Evolutionary conservation across 2,113 vertebrate species (phyloP).

Genomic region (Spermophilus dauricus): DNA sequence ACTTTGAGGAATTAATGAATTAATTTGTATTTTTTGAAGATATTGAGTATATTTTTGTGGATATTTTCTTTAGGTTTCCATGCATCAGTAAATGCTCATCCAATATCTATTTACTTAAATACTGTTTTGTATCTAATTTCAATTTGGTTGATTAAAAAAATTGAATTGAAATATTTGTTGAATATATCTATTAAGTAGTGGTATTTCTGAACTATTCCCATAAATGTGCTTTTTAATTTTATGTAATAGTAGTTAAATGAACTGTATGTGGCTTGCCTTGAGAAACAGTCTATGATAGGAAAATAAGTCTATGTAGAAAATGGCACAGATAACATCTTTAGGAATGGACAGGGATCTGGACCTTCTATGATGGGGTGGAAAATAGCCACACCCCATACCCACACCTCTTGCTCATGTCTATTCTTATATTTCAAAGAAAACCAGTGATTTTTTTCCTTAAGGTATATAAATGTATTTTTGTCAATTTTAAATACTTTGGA

Average conservation of each 20-base stretch:
- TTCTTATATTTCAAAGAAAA: conserved; percentile 22
- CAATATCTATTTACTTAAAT: neutral
- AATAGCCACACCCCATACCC: neutral
- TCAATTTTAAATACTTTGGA: conserved; percentile 36
- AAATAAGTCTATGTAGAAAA: conserved; percentile 17
- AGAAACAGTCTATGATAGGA: conserved; percentile 31
- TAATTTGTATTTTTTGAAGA: neutral
- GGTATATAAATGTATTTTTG: neutral
- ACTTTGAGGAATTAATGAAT: neutral
- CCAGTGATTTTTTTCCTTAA: neutral
- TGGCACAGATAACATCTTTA: neutral
- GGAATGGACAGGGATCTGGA: neutral
- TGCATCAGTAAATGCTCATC: neutral
- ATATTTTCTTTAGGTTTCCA: conserved; percentile 50
- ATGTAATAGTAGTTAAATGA: neutral
- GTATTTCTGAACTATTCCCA: conserved; percentile 23
- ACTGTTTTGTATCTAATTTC: neutral
- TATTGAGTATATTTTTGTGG: neutral
- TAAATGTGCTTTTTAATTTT: conserved; percentile 45
- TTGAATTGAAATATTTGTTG: conserved; percentile 28
- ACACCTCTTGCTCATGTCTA: neutral
- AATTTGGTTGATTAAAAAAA: conserved; percentile 21
- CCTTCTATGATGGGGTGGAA: neutral
- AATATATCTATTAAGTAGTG: neutral
- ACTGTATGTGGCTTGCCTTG: neutral